These are phyloP conservation scores for Periplaneta americana DNA, from an alignment of 1,140 invertebrate species.

Conservation along the genomic window DNA sequence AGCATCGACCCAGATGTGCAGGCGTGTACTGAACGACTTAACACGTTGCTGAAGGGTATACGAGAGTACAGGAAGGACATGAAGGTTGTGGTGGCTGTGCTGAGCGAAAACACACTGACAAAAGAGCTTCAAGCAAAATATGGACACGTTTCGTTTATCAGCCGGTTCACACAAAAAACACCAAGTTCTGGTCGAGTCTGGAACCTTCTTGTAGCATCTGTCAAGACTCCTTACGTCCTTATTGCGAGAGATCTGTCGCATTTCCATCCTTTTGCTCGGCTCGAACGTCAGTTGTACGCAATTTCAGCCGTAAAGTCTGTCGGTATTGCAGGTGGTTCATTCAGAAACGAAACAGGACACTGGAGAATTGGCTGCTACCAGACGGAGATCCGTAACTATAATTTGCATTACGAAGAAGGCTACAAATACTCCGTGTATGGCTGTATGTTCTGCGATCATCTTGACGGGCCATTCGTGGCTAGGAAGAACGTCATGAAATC, in stretches of 20 bases:
- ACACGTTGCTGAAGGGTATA: conserved; percentile 7
- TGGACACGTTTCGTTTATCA: not conserved
- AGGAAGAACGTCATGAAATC: conserved; percentile 17
- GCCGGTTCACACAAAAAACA: not conserved
- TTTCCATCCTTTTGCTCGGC: conserved; percentile 24
- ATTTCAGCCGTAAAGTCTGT: conserved; percentile 22
- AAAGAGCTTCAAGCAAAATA: not conserved
- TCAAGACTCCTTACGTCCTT: conserved; percentile 30
- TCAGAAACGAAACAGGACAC: conserved; percentile 27
- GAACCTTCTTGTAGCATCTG: conserved; percentile 22
- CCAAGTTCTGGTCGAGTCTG: conserved; percentile 18
- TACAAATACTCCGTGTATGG: conserved; percentile 29
- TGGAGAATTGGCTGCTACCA: conserved; percentile 33
- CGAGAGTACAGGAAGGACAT: conserved; percentile 5
- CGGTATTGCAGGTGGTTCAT: conserved; percentile 26
- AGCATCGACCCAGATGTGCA: not conserved
- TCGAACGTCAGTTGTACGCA: conserved; percentile 29
- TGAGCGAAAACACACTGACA: not conserved
- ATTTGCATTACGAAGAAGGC: conserved; percentile 27
- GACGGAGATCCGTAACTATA: conserved; percentile 25
- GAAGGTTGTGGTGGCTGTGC: not conserved
- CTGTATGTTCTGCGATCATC: conserved; percentile 33
- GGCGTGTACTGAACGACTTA: not conserved
- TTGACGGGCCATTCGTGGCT: conserved; percentile 29
- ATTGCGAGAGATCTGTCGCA: conserved; percentile 25